Base-by-base conservation (phyloP, 53 echinoderm and acorn worm species). In the Stichopus horrens region DNA sequence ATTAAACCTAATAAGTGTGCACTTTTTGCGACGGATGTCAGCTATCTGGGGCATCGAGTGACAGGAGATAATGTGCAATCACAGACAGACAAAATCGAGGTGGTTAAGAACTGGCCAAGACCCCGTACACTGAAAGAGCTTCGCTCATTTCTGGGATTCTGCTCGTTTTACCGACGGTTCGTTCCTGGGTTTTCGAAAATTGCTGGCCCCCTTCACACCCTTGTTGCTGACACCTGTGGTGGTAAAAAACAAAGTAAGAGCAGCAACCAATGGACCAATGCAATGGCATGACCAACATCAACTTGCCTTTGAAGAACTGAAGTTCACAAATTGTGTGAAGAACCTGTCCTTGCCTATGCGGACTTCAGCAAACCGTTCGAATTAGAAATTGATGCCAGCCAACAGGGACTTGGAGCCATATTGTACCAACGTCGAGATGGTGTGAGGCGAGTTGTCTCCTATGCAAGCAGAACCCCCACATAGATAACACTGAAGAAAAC, bases 381-480 rank as follows among this genome's bases (percentile, higher is more conserved):
- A 23, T 11, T 92, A 18, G 94, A 92, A 58, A 37, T 87, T 57
- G 91, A 94, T 83, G 92, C 92, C 5, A 83, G 76, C 5, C 73
- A 74, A 8, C 74, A 79, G 18, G 90, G 92, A 7, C 77, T 90
- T 8, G 94, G 94, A 20, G 90, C 92, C 11, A 86, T 92, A 14
- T 58, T 94, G 5, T 92, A 76, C 51, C 92, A 94, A 67, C 20
- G 13, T n/a, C 67, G n/a, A 67, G 16, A 67, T 14, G 67, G 67
- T 1, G n/a, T 16, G 16, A 67, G 16, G 16, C 16, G 67, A 11
- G 67, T 67, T 5, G n/a, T 67, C 10, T 14, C 67, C 16, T 67
- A 67, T 67, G 67, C 67, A 67, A 67, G 67, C 14, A 8, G 67
- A 14, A 67, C 67, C 14, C n/a, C n/a, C n/a, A n/a, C n/a, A n/a